Percentiles rank a stretch among this genome's conserved stretches.
Conservation (phyloP, 2,888 invertebrate species). For the Crepidodera aurea region DNA sequence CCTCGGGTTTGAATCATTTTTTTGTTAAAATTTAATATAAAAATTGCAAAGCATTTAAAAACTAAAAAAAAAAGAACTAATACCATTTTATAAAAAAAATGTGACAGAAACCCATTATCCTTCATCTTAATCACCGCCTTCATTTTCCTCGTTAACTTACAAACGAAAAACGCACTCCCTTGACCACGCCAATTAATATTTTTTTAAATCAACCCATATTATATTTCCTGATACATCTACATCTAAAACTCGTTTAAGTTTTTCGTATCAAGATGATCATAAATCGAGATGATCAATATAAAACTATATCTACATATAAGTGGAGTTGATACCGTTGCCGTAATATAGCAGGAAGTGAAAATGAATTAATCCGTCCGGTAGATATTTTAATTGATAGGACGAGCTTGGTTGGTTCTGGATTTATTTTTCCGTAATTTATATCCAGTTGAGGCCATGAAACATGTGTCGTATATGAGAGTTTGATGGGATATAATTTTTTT, state of each 20-base stretch:
- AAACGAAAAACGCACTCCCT: too few relatives aligned
- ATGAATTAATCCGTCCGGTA: constrained; percentile 29
- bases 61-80: too few relatives aligned
- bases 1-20: too few relatives aligned
- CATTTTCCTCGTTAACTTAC: too few relatives aligned
- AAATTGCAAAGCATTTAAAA: too few relatives aligned
- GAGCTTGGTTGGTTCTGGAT: constrained; percentile 20
- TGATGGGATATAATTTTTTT: too few relatives aligned
- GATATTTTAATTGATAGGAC: constrained; percentile 34
- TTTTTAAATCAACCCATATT: neutral
- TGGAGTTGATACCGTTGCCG: constrained; percentile 31
- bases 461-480: neutral
- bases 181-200: neutral
- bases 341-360: constrained; percentile 36
- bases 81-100: too few relatives aligned
- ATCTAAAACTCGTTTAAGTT: constrained; percentile 15
- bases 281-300: constrained; percentile 28
- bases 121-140: too few relatives aligned
- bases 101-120: too few relatives aligned
- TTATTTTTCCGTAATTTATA: constrained; percentile 6
- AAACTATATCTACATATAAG: constrained; percentile 26
- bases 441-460: neutral
- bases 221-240: constrained; percentile 15
- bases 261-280: constrained; percentile 26
- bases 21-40: too few relatives aligned